A percentile compares a stretch with the other conserved stretches of the same genome.
phyloP scores from a whole-genome alignment of 2,888 invertebrate species.

The Platycheirus albimanus region DNA sequence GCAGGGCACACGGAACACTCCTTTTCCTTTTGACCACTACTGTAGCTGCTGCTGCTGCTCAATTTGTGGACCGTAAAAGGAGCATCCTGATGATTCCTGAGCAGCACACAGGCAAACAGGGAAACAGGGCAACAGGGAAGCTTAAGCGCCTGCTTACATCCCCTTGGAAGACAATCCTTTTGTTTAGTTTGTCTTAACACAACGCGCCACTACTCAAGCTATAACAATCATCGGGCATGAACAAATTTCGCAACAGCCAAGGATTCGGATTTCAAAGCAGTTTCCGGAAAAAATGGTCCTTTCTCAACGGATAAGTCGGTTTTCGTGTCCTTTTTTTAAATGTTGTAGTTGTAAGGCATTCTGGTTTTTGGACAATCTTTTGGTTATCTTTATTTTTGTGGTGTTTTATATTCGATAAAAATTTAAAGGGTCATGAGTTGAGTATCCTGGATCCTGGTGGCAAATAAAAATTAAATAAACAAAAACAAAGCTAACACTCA shows the following conservation, averaged over 20 bases:
- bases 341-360: no score
- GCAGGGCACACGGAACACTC: constrained; percentile 25
- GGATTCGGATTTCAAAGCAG: constrained; percentile 47
- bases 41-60: no score
- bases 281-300: constrained; percentile 40
- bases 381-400: constrained; percentile 44
- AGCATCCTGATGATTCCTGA: neutral
- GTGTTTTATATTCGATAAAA: no score
- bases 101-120: neutral
- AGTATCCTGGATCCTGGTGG: constrained; percentile 12
- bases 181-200: constrained; percentile 48
- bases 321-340: constrained; percentile 9
- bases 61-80: constrained; percentile 44
- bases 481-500: constrained; percentile 60
- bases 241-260: constrained; percentile 39
- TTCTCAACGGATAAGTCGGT: neutral
- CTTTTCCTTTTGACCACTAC: constrained; percentile 40
- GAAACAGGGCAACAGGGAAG: no score
- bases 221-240: constrained; percentile 60
- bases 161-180: constrained; percentile 56
- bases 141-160: constrained; percentile 30
- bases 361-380: no score
- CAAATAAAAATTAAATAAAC: constrained; percentile 45
- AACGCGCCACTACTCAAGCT: neutral
- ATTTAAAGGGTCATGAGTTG: constrained; percentile 50